Evolutionary conservation across 2,888 invertebrate species (phyloP), one percentile per base, ranked within the genome.

Genomic region (Endotricha flammealis): DNA sequence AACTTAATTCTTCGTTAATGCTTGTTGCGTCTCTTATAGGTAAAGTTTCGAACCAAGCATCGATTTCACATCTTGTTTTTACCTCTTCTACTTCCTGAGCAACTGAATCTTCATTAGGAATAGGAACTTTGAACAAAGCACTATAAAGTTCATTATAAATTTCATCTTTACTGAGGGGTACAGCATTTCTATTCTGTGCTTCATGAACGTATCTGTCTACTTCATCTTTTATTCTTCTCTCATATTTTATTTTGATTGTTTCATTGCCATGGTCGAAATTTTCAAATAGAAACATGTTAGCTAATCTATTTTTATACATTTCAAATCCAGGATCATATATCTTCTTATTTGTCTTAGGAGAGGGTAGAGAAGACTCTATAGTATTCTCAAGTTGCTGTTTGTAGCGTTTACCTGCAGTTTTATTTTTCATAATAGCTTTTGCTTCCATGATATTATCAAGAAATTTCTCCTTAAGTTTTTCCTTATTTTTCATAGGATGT

Each of bases 261-360:
- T 74, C 68, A 37, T 57, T 51, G 1, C 55, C 50, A 31, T 73
- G 62, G 35, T 79, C 79, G 45, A 75, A 77, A 33, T 79, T 77
- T 37, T 77, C 66, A 32, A 79, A 50, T 39, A 79, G 67, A 46
- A 77, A 79, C 44, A 64, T 58, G 11, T 63, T 56, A n/a, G 68
- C 61, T 39, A 78, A 48, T 3, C 62, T 58, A 41, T 58, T 61
- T 47, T 75, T 78, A 32, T 74, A 78, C 30, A 78, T 58, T 48
- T 76, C 67, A 48, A 75, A 77, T 2, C 57, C 69, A 34, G 75
- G 72, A 36, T 70, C 66, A 22, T 56, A 46, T 1, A 38, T 32
- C 36, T 60, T 46, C 3, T 33, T 51, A 20, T 28, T 33, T 4
- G 43, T 47, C 1, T 57, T 28, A 6, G 70, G 65, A 36, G 64